A percentile compares a stretch with the other conserved stretches of the same genome.
Evolutionary conservation across 1,140 invertebrate genomes (phyloP).

Genomic region (Hyles euphorbiae): DNA sequence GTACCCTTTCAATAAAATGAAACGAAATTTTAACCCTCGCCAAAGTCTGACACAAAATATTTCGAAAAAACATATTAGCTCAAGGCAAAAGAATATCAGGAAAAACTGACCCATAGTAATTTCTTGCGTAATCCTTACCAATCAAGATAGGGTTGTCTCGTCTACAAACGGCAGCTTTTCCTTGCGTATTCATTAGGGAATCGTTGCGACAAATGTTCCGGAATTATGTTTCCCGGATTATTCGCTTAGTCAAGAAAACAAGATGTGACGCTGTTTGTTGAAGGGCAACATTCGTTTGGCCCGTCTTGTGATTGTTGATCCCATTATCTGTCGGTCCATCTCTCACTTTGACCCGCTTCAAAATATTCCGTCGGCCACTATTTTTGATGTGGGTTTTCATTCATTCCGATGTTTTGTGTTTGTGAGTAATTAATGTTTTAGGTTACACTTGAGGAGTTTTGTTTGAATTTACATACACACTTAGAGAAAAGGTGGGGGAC

Average conservation of each 20-base stretch:
- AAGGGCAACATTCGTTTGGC: conserved; percentile 19
- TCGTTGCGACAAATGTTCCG: conserved; percentile 36
- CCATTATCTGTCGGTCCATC: conserved; percentile 15
- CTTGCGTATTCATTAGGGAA: conserved; percentile 40
- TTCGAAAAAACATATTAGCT: too few relatives aligned
- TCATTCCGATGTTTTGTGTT: too few relatives aligned
- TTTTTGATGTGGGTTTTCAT: too few relatives aligned
- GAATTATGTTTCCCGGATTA: conserved; percentile 47
- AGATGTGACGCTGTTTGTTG: conserved; percentile 29
- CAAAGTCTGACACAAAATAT: too few relatives aligned
- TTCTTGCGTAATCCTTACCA: conserved; percentile 48
- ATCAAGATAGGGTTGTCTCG: conserved; percentile 54
- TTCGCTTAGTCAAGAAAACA: conserved; percentile 38
- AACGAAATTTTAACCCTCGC: too few relatives aligned
- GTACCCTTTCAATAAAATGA: too few relatives aligned
- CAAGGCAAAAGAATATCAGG: not conserved
- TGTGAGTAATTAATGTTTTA: too few relatives aligned
- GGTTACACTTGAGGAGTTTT: too few relatives aligned
- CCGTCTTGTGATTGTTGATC: conserved; percentile 18
- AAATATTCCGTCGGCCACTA: too few relatives aligned
- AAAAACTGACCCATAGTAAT: conserved; percentile 38
- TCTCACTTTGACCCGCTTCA: conserved; percentile 5
- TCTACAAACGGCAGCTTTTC: conserved; percentile 19
- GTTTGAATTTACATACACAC: too few relatives aligned
- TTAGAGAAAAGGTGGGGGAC: too few relatives aligned